These are phyloP conservation scores for Hassar affinis DNA, from an alignment of 2,113 vertebrate species.

Conservation along the genomic window DNA sequence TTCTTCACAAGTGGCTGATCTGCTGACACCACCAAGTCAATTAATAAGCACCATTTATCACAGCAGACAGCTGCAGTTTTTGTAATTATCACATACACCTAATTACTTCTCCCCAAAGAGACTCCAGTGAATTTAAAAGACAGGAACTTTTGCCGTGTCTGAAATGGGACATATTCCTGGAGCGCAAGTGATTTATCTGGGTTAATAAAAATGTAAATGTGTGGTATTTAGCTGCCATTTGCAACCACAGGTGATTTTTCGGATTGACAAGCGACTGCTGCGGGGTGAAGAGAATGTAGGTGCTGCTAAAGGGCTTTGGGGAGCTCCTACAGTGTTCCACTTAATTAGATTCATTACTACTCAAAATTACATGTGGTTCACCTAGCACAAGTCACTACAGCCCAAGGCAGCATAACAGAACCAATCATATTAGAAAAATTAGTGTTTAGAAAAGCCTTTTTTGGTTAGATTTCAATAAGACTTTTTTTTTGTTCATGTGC, in stretches of 20 bases:
- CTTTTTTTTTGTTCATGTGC: slow-evolving; percentile 5
- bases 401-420: slow-evolving; percentile 3
- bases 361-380: slow-evolving; percentile 9
- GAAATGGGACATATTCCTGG: slow-evolving; percentile 25
- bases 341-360: slow-evolving; percentile 36
- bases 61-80: slow-evolving; percentile 8
- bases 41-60: slow-evolving; percentile 44
- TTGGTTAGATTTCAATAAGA: neutral
- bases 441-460: slow-evolving; percentile 13
- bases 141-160: slow-evolving; percentile 16
- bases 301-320: slow-evolving; percentile 31
- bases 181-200: slow-evolving; percentile 42
- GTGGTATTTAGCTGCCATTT: slow-evolving; percentile 45
- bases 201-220: slow-evolving; percentile 55
- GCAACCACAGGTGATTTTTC: slow-evolving; percentile 25
- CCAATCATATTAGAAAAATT: slow-evolving; percentile 8
- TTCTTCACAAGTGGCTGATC: slow-evolving; percentile 29
- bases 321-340: slow-evolving; percentile 14
- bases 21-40: slow-evolving; percentile 33
- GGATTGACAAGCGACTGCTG: slow-evolving; percentile 36
- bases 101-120: slow-evolving; percentile 33
- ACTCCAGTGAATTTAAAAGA: slow-evolving; percentile 27
- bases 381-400: slow-evolving; percentile 14
- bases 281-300: slow-evolving; percentile 2
- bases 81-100: slow-evolving; percentile 33